These are phyloP conservation scores for Chymomyza caudatula DNA, from an alignment of 2,888 invertebrate genomes.

Conservation along the genomic window DNA sequence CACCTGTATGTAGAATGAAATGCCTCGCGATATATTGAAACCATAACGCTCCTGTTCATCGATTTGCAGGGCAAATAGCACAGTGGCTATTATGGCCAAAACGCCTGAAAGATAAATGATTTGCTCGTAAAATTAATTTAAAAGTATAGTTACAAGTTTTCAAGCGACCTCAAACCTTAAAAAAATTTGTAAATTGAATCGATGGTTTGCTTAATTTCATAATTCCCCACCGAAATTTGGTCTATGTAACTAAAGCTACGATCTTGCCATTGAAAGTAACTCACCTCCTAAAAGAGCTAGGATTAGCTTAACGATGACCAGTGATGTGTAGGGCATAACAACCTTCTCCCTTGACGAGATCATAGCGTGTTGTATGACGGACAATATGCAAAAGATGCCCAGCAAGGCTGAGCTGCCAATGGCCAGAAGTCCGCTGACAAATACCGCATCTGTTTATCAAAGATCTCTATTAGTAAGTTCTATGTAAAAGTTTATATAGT, in stretches of 20 bases:
- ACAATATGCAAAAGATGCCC: constrained; percentile 87
- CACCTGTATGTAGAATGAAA: constrained; percentile 93
- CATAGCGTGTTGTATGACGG: constrained; percentile 91
- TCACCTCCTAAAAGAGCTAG: constrained; percentile 88
- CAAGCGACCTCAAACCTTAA: no score
- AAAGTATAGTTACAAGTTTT: no score
- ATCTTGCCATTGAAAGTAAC: constrained; percentile 76
- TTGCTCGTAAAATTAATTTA: not conserved
- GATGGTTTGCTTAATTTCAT: no score
- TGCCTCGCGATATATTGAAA: constrained; percentile 86
- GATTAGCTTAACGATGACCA: constrained; percentile 88
- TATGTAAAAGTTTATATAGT: not conserved
- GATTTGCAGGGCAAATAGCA: constrained; percentile 90
- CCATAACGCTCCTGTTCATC: constrained; percentile 86
- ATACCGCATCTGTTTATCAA: constrained; percentile 84
- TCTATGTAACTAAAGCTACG: no score
- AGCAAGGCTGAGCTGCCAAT: constrained; percentile 86
- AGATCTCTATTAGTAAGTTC: not conserved
- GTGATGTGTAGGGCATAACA: constrained; percentile 86
- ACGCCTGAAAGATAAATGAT: constrained; percentile 80
- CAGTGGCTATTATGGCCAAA: constrained; percentile 88
- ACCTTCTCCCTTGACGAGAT: constrained; percentile 90
- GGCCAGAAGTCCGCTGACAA: constrained; percentile 89
- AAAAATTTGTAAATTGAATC: no score
- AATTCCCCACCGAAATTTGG: no score